Percentiles rank a stretch among this genome's conserved stretches.
Conservation (phyloP, 2,888 invertebrate genomes). For the Pristionchus maxplancki region DNA sequence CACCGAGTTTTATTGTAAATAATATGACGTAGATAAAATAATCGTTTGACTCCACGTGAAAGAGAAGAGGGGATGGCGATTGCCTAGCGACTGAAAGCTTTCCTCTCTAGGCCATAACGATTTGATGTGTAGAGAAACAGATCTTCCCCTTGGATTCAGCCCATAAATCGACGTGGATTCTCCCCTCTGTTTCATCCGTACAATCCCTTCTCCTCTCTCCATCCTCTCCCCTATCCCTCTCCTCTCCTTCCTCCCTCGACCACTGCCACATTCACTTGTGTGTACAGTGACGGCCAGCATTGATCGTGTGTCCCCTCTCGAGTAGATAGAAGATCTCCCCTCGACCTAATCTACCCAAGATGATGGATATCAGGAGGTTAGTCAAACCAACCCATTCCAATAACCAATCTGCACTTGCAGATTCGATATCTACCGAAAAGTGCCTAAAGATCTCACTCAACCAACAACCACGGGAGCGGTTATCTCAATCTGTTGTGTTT, state of each 20-base stretch:
- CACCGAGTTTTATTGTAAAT: not conserved
- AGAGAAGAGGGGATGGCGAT: not conserved
- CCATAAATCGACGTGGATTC: slow-evolving; percentile 38
- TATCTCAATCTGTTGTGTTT: slow-evolving; percentile 63
- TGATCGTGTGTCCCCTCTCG: slow-evolving; percentile 31
- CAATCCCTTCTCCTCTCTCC: not conserved
- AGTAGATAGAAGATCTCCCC: slow-evolving; percentile 39
- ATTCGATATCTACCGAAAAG: slow-evolving; percentile 83
- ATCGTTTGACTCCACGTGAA: not conserved
- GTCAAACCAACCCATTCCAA: not conserved
- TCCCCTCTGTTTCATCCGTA: slow-evolving; percentile 32
- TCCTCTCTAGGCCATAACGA: not conserved
- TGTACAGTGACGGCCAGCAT: slow-evolving; percentile 50
- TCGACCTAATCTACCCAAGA: slow-evolving; percentile 5
- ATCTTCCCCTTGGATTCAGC: not conserved
- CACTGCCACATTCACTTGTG: slow-evolving; percentile 20
- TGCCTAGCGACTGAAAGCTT: slow-evolving; percentile 12
- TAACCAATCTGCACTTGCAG: slow-evolving; percentile 73
- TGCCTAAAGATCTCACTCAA: slow-evolving; percentile 82
- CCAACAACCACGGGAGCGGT: slow-evolving; percentile 79
- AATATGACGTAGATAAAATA: not conserved
- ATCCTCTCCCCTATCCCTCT: not conserved
- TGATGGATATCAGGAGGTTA: slow-evolving; percentile 49
- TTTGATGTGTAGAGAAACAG: not conserved
- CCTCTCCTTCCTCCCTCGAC: not conserved